phyloP scores from a whole-genome alignment of 1,140 invertebrate species.

The Caenorhabditis brenneri region DNA sequence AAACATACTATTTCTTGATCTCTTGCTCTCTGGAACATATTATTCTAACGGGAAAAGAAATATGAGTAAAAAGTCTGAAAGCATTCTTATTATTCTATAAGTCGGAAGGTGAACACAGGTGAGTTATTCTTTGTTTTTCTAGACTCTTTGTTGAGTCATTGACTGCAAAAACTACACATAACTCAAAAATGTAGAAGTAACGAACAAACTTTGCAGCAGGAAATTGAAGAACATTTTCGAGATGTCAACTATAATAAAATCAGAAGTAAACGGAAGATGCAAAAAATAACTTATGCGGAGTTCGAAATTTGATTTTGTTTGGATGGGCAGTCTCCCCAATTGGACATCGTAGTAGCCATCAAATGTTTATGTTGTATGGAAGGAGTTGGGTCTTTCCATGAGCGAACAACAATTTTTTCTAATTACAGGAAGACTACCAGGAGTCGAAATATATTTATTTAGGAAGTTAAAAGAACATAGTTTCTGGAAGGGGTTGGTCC shows the following conservation, averaged over 20 bases:
- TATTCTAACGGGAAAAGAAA: background rate
- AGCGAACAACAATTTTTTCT: background rate
- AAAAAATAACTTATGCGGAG: background rate
- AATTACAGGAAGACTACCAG: slow-evolving; percentile 31
- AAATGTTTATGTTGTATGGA: background rate
- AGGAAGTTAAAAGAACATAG: background rate
- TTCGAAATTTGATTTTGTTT: background rate
- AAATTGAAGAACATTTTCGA: background rate
- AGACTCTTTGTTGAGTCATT: background rate
- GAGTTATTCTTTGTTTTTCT: slow-evolving; percentile 10
- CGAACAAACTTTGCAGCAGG: background rate
- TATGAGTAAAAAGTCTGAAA: background rate
- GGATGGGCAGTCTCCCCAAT: background rate
- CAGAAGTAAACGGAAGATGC: background rate
- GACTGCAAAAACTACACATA: background rate
- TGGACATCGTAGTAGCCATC: background rate
- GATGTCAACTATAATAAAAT: slow-evolving; percentile 1
- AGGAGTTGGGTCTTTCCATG: background rate
- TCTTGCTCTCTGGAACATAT: background rate
- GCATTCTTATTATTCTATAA: slow-evolving; percentile 16
- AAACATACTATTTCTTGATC: background rate
- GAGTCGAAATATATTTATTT: background rate
- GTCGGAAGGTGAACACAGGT: slow-evolving; percentile 19
- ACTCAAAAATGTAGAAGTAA: background rate
- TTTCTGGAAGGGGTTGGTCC: background rate